Percentiles rank a stretch among this genome's conserved stretches.
These are phyloP conservation scores for Oryzias javanicus DNA, from an alignment of 2,113 vertebrate species.

Conservation along the genomic window DNA sequence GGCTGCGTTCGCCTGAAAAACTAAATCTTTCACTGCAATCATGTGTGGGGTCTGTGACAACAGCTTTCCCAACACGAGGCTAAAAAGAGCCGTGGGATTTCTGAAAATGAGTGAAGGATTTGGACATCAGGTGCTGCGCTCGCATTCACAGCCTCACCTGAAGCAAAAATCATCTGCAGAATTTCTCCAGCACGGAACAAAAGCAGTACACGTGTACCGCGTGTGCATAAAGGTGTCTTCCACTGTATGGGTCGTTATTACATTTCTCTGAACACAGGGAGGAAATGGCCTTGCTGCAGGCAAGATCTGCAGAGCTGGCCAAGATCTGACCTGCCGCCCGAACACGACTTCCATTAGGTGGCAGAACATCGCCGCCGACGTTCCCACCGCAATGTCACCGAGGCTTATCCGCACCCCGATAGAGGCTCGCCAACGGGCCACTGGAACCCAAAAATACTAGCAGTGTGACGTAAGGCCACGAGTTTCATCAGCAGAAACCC, in stretches of 20 bases:
- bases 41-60: slow-evolving; percentile 34
- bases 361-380: slow-evolving; percentile 10
- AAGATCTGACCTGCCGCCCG: slow-evolving; percentile 31
- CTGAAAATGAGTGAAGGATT: slow-evolving; percentile 29
- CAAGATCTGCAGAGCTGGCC: slow-evolving; percentile 19
- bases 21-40: slow-evolving; percentile 39
- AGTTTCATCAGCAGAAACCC: slow-evolving; percentile 11
- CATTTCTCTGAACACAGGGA: slow-evolving; percentile 17
- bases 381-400: slow-evolving; percentile 18
- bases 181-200: slow-evolving; percentile 15
- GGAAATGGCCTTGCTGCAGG: slow-evolving; percentile 38
- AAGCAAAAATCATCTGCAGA: slow-evolving; percentile 27
- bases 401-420: slow-evolving; percentile 22
- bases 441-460: slow-evolving; percentile 11
- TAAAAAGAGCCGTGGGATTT: slow-evolving; percentile 30
- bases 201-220: background rate
- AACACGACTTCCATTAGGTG: slow-evolving; percentile 38
- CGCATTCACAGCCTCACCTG: slow-evolving; percentile 38
- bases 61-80: slow-evolving; percentile 16
- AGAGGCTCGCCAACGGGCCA: slow-evolving; percentile 14
- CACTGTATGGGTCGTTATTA: slow-evolving; percentile 28
- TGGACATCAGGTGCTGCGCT: slow-evolving; percentile 16
- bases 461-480: slow-evolving; percentile 5
- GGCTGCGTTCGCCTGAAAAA: slow-evolving; percentile 19
- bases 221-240: slow-evolving; percentile 7